Base-by-base conservation (phyloP, 2,888 invertebrate species). In the Therioaphis trifolii region DNA sequence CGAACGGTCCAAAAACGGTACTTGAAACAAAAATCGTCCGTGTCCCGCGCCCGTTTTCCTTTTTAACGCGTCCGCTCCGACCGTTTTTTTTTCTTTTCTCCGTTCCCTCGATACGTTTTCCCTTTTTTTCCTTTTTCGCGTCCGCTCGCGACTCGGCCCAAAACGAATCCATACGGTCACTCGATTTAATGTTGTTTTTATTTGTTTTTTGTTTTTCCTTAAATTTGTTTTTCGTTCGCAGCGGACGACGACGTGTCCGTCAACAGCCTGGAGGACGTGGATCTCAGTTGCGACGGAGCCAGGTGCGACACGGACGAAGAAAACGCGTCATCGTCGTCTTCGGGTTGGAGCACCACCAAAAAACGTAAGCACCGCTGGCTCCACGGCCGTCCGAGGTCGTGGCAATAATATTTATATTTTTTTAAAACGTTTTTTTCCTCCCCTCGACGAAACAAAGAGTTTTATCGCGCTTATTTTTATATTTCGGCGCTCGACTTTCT, bases 241-340 rank as follows among this genome's bases (percentile, higher is more conserved):
- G 18, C 29, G 72, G 80, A 79, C 27, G 43, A 66, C 18, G 68
- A 61, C 21, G 11, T 4, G 2, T 69, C n/a, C 4, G n/a, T 72
- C 11, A 80, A 80, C 61, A 80, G 71, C 12, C 21, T 80, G 12
- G 72, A 80, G 35, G 80, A 80, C 11, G 80, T 80, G 35, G 58
- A 69, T 11, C 40, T 80, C 14, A 80, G 80, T 46, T 80, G 80
- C 12, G 80, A 80, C 29, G 80, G 46, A 72, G 69, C 46, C 24
- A 46, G 21, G 21, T 80, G 80, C 14, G 71, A 61, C 18, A 7
- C 24, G n/a, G 14, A 61, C 35, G 71, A 29, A 15, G 58, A 49
- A 11, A n/a, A 35, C 9, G 14, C 52, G 52, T 46, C 15, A 4
- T 11, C 11, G 11, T 24, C 27, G 7, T 12, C 72, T n/a, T n/a